Evolutionary conservation across 2,888 invertebrate species (phyloP).

Genomic region (Cryptosula pallasiana): DNA sequence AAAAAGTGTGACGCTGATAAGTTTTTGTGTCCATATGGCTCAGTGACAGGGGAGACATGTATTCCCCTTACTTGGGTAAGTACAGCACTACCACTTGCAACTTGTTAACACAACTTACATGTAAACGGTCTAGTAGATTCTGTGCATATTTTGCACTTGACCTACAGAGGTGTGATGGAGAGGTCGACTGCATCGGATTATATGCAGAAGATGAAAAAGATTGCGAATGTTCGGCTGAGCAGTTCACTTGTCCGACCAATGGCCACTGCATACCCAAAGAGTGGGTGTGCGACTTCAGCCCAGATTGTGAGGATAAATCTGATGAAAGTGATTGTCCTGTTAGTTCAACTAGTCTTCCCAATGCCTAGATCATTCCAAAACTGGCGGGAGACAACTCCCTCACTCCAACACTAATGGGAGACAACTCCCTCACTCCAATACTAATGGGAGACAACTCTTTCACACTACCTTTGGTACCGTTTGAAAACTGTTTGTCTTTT

Average conservation of each 20-base stretch:
- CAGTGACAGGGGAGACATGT: not conserved
- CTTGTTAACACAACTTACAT: too few relatives aligned
- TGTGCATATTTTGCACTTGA: too few relatives aligned
- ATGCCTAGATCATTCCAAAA: too few relatives aligned
- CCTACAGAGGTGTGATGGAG: constrained; percentile 15
- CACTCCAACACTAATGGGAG: too few relatives aligned
- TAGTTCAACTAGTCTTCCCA: too few relatives aligned
- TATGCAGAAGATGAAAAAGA: constrained; percentile 1
- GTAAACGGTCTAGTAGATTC: too few relatives aligned
- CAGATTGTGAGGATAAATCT: constrained; percentile 13
- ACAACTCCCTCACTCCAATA: too few relatives aligned
- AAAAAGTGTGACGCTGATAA: not conserved
- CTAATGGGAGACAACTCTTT: too few relatives aligned
- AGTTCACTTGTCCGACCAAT: not conserved
- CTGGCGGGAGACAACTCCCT: too few relatives aligned
- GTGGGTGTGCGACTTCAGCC: not conserved
- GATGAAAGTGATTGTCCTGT: constrained; percentile 2
- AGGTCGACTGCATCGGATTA: not conserved
- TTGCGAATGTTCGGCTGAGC: not conserved
- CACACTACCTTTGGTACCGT: too few relatives aligned
- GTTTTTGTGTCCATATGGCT: not conserved
- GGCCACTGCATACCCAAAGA: not conserved
- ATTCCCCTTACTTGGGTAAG: not conserved
- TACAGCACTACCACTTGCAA: too few relatives aligned
- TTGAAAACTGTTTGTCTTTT: too few relatives aligned